phyloP scores from a whole-genome alignment of 2,888 invertebrate species.

The Lycocerus yunnanus region DNA sequence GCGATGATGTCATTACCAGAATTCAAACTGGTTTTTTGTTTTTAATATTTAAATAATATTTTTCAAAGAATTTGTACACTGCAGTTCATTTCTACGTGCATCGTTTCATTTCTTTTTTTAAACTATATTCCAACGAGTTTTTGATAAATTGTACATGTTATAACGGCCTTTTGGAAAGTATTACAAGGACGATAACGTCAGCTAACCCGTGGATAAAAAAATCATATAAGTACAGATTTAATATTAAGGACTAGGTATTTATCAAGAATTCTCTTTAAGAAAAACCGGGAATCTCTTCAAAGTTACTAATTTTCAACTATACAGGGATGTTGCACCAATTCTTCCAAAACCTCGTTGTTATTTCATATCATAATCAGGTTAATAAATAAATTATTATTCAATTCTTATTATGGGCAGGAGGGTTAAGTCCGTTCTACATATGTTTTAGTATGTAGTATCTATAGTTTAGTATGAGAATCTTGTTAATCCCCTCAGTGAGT shows the following conservation, averaged over 20 bases:
- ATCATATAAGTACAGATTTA: slow-evolving; percentile 27
- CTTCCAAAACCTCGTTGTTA: no score
- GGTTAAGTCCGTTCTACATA: no score
- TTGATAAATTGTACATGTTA: slow-evolving; percentile 10
- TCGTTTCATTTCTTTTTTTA: not conserved
- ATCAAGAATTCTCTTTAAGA: no score
- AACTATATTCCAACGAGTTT: not conserved
- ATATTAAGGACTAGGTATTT: no score
- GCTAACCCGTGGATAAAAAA: slow-evolving; percentile 25
- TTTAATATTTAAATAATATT: not conserved
- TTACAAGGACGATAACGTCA: slow-evolving; percentile 39
- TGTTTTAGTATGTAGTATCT: no score
- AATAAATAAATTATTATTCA: no score
- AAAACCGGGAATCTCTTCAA: not conserved
- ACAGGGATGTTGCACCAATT: no score
- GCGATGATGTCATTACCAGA: not conserved
- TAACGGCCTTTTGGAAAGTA: slow-evolving; percentile 31
- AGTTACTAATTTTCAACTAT: not conserved
- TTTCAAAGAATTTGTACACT: not conserved
- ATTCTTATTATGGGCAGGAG: no score
- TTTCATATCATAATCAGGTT: no score
- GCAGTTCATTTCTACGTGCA: not conserved
- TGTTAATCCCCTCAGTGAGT: no score
- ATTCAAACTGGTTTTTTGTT: not conserved
- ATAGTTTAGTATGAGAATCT: no score